Conservation (phyloP, 1,140 invertebrate species). For the Tetragonula clypearis region DNA sequence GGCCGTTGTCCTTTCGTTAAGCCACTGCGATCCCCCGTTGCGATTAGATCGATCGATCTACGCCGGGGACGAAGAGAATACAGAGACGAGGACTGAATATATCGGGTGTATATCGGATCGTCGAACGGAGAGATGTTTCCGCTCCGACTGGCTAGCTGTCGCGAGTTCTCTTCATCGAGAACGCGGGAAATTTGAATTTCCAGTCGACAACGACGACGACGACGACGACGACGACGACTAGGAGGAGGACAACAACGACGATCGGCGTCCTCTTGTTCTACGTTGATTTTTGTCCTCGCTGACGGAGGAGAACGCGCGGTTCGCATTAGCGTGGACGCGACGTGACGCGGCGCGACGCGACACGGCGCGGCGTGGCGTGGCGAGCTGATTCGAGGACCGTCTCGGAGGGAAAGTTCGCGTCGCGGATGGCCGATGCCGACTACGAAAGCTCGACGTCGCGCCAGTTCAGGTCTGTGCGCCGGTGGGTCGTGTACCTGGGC, state of each 20-base stretch:
- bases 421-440: constrained; percentile 79
- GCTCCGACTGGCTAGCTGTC: not conserved
- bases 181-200: not conserved
- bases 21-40: not conserved
- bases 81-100: too few relatives aligned
- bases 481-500: constrained; percentile 74
- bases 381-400: constrained; percentile 20
- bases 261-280: not conserved
- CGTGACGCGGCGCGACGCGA: constrained; percentile 18
- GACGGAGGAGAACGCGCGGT: too few relatives aligned
- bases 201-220: not conserved
- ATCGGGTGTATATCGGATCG: not conserved
- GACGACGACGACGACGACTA: too few relatives aligned
- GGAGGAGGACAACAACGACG: not conserved
- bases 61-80: too few relatives aligned
- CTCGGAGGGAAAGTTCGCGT: constrained; percentile 69
- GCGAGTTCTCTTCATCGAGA: not conserved
- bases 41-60: not conserved
- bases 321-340: not conserved
- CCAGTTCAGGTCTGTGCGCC: constrained; percentile 69
- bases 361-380: constrained; percentile 19
- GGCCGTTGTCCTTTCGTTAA: not conserved
- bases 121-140: too few relatives aligned
- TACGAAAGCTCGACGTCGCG: constrained; percentile 77
- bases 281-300: too few relatives aligned